Evolutionary conservation across 2,113 vertebrate species (phyloP), one percentile per base, ranked within the genome.

Genomic region (Salvelinus sp.): DNA sequence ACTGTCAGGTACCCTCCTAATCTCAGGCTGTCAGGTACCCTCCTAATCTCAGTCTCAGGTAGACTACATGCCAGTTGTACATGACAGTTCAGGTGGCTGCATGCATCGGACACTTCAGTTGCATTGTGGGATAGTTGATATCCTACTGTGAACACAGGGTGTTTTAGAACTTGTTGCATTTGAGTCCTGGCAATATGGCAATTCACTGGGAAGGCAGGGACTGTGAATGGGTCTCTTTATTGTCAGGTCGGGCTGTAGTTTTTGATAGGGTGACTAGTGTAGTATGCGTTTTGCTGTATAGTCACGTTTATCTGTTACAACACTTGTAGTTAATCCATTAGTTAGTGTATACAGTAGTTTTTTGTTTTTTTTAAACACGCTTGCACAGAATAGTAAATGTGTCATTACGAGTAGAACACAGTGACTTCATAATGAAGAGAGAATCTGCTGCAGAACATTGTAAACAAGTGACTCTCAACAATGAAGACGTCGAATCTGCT

Each of bases 131-230:
- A 1, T 38, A 70, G 74, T 69, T 70, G 70, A 81, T 65, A 76
- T 82, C 58, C 70, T 44, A 38, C 7, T 38, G 33, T 38, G 33
- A 38, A 38, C 33, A 38, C 33, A 73, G 70, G 67, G 69, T 79
- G 70, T 82, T 79, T 86, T 84, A 79, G 44, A 80, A 83, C 80
- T 82, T 71, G 80, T 82, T 65, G 6, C 72, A 79, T 79, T 57
- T 57, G 18, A 57, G 54, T 57, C 13, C 64, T 70, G 77, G 70
- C 57, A 27, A 48, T 54, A 69, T 70, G 38, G 30, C 27, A 30
- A 66, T 77, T 79, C 63, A 82, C 69, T 30, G 6, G 38, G 33
- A 57, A n/a, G 18, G 67, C 70, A 20, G 65, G 70, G 54, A 77
- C 22, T 30, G 65, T n/a, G 14, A 67, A 69, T 75, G 50, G 69